Conservation (phyloP, 2,113 vertebrate species). For the Podarcis cretensis region DNA sequence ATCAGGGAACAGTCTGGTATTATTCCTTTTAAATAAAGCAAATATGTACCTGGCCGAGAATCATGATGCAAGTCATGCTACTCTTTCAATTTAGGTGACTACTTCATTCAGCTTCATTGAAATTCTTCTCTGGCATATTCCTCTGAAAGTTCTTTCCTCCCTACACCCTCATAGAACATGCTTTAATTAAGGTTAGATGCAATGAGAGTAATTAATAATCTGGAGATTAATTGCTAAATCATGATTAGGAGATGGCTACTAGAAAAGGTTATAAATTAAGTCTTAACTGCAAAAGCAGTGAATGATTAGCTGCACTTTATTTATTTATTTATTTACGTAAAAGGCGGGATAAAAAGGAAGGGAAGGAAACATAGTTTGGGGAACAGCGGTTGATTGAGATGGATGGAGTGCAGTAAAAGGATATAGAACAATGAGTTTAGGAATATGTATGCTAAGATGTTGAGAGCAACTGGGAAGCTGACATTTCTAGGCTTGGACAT, state of each 20-base stretch:
- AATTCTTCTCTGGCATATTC: slow-evolving; percentile 58
- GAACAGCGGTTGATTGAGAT: background rate
- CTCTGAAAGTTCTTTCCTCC: slow-evolving; percentile 57
- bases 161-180: slow-evolving; percentile 26
- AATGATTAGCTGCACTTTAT: slow-evolving; percentile 25
- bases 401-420: background rate
- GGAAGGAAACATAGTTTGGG: slow-evolving; percentile 17
- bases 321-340: background rate
- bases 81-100: background rate
- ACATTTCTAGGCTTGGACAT: background rate
- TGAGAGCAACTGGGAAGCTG: background rate
- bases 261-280: slow-evolving; percentile 68
- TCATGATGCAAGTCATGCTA: background rate
- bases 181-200: slow-evolving; percentile 68
- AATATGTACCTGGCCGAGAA: background rate
- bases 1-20: background rate
- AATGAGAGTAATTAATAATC: slow-evolving; percentile 66
- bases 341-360: slow-evolving; percentile 30
- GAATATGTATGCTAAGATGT: background rate
- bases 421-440: background rate
- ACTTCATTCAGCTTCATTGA: slow-evolving; percentile 49
- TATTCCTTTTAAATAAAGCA: background rate
- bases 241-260: slow-evolving; percentile 62
- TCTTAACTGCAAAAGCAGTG: slow-evolving; percentile 48
- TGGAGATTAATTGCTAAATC: slow-evolving; percentile 66